Evolutionary conservation across 2,113 vertebrate species (phyloP).

Genomic region (sheep (Ovis aries)): DNA sequence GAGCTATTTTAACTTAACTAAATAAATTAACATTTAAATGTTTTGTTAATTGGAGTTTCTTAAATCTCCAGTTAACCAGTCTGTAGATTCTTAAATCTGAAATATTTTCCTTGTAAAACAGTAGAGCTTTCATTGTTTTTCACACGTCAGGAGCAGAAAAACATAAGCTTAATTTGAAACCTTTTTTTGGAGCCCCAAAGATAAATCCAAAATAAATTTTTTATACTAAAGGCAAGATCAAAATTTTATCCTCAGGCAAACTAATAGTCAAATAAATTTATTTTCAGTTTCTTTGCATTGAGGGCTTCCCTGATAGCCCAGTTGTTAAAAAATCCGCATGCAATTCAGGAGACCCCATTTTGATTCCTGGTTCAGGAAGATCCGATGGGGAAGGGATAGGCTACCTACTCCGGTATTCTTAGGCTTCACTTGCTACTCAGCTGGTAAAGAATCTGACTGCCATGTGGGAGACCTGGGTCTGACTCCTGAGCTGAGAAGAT

Average conservation of each 20-base stretch:
- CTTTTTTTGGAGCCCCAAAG: not conserved
- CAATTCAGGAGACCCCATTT: not conserved
- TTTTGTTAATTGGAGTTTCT: not conserved
- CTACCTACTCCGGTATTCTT: not conserved
- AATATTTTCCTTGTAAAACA: conserved; percentile 24
- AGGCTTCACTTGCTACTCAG: not conserved
- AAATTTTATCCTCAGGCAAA: conserved; percentile 45
- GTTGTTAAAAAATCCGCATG: not conserved
- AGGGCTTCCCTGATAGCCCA: not conserved
- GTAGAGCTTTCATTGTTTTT: conserved; percentile 1
- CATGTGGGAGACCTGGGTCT: not conserved
- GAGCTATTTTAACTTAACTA: not conserved
- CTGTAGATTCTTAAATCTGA: not conserved
- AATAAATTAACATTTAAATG: conserved; percentile 37
- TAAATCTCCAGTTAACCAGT: not conserved
- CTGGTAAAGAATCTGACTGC: not conserved
- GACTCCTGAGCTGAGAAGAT: not conserved
- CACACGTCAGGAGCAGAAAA: not conserved
- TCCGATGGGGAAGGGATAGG: not conserved
- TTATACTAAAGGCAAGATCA: not conserved
- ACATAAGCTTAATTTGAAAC: conserved; percentile 29
- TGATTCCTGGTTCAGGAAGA: not conserved
- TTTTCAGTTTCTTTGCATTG: not conserved
- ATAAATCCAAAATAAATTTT: conserved; percentile 8
- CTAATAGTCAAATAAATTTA: conserved; percentile 26